Conservation (phyloP, 2,888 invertebrate genomes). For the Pheosia tremula region DNA sequence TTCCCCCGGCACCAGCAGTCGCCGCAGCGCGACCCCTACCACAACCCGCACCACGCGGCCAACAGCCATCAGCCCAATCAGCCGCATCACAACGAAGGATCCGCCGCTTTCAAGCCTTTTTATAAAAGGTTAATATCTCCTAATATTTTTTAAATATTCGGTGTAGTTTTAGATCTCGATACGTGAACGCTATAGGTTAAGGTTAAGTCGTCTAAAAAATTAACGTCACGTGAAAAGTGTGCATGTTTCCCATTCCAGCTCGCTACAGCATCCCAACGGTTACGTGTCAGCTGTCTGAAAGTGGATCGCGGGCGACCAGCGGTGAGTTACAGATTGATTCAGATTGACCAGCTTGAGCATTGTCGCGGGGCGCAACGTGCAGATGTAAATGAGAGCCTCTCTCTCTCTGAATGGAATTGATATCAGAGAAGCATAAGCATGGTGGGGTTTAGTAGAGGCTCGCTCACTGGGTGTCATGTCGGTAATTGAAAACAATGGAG, state of each 20-base stretch:
- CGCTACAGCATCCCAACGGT: slow-evolving; percentile 89
- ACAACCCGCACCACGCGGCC: slow-evolving; percentile 81
- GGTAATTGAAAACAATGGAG: slow-evolving; percentile 84
- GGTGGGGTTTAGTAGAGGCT: slow-evolving; percentile 71
- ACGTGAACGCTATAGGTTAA: slow-evolving; percentile 21
- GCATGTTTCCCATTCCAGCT: slow-evolving; percentile 82
- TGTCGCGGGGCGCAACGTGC: slow-evolving; percentile 42
- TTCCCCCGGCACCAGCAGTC: slow-evolving; percentile 81
- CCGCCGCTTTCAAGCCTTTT: slow-evolving; percentile 94
- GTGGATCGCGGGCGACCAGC: slow-evolving; percentile 68
- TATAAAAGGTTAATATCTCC: slow-evolving; percentile 91
- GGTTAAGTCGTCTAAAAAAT: slow-evolving; percentile 35
- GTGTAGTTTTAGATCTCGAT: slow-evolving; percentile 6
- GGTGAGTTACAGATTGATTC: slow-evolving; percentile 73
- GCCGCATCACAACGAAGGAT: slow-evolving; percentile 81
- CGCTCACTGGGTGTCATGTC: slow-evolving; percentile 77
- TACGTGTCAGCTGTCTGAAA: slow-evolving; percentile 91
- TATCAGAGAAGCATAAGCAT: slow-evolving; percentile 71
- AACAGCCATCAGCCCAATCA: slow-evolving; percentile 78
- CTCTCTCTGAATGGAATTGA: slow-evolving; percentile 75
- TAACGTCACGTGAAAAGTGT: slow-evolving; percentile 66
- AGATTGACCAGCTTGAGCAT: slow-evolving; percentile 55
- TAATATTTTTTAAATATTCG: slow-evolving; percentile 9
- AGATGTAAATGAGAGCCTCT: slow-evolving; percentile 66
- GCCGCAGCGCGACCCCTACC: slow-evolving; percentile 82